Percentiles rank a stretch among this genome's conserved stretches.
These are phyloP conservation scores for Lindbergichthys nudifrons DNA, from an alignment of 2,797 vertebrate species.

Conservation along the genomic window DNA sequence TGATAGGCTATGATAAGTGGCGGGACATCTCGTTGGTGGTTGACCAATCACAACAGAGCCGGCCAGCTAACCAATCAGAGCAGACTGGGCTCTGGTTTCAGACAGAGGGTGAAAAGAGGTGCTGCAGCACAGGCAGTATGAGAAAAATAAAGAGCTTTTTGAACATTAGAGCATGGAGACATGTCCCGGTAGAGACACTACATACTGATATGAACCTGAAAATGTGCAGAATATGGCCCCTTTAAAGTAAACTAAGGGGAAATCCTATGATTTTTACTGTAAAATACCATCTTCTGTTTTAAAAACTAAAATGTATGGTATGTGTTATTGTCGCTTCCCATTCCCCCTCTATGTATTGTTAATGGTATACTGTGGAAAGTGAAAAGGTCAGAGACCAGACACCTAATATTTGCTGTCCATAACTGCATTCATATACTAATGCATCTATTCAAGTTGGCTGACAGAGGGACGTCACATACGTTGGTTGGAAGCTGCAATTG, in stretches of 20 bases:
- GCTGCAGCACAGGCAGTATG: no score
- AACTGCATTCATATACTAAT: conserved; percentile 41
- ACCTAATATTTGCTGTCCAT: conserved; percentile 36
- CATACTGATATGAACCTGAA: no score
- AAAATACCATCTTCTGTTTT: not conserved
- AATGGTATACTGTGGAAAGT: conserved; percentile 35
- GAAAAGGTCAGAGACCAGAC: conserved; percentile 30
- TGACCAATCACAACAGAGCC: no score
- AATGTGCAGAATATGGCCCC: no score
- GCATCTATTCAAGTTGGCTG: conserved; percentile 37
- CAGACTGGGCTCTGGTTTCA: no score
- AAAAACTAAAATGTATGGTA: not conserved
- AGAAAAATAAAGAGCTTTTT: no score
- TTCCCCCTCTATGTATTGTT: conserved; percentile 10
- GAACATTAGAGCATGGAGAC: no score
- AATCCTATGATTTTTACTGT: not conserved
- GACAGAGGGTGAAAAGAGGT: no score
- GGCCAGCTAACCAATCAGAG: no score
- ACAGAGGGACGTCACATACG: conserved; percentile 39
- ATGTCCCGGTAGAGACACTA: no score
- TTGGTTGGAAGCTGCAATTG: conserved; percentile 68
- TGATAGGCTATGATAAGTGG: no score
- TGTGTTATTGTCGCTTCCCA: conserved; percentile 21
- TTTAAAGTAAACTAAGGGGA: not conserved
- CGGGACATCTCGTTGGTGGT: no score